A percentile compares a stretch with the other conserved stretches of the same genome.
phyloP scores from a whole-genome alignment of 1,140 invertebrate genomes.

The Melitaea cinxia region DNA sequence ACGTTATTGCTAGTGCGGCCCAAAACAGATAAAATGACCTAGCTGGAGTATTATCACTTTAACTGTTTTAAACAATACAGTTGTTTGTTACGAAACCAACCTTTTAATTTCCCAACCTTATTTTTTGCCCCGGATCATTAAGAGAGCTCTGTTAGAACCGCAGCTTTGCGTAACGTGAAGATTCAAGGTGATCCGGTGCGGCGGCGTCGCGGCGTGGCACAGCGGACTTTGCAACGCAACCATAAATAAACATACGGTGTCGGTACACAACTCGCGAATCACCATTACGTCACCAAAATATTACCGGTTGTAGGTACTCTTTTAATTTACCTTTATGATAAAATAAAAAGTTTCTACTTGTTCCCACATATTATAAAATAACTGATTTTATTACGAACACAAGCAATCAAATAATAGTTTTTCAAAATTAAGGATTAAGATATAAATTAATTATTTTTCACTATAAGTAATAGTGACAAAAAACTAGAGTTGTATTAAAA shows the following conservation, averaged over 20 bases:
- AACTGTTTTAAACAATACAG: constrained; percentile 25
- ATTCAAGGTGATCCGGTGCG: constrained; percentile 73
- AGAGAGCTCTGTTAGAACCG: constrained; percentile 53
- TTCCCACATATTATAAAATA: no score
- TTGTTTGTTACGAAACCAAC: constrained; percentile 25
- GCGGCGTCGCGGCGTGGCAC: constrained; percentile 45
- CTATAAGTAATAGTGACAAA: no score
- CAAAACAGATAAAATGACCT: constrained; percentile 9
- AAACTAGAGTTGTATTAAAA: no score
- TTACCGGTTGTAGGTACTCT: no score
- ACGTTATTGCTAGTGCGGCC: no score
- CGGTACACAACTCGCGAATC: constrained; percentile 8
- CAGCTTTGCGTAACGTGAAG: constrained; percentile 63
- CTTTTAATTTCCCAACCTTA: constrained; percentile 46
- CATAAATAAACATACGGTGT: constrained; percentile 31
- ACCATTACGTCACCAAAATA: constrained; percentile 17
- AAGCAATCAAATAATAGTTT: background rate
- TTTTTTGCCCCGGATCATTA: constrained; percentile 45
- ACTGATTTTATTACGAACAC: no score
- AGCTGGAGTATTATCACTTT: constrained; percentile 7
- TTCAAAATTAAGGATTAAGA: no score
- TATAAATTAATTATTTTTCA: no score
- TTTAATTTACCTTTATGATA: no score
- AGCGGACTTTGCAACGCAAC: constrained; percentile 43
- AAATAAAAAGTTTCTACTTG: no score